Base-by-base conservation (phyloP, 2,113 vertebrate species). In the Polypterus bichir region DNA sequence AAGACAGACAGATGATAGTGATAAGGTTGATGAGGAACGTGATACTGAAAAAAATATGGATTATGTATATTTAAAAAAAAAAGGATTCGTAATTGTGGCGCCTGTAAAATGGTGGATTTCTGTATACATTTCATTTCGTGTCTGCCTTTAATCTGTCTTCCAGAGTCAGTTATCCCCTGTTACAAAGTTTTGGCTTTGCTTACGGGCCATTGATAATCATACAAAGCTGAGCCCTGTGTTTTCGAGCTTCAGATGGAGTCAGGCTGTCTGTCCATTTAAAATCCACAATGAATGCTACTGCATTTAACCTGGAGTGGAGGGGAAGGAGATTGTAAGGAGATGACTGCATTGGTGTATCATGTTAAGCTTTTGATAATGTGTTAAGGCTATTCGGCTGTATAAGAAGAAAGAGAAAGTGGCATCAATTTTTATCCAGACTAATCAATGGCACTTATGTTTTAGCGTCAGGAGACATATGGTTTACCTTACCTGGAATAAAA, bases 341-440 rank as follows among this genome's bases (percentile, higher is more conserved):
- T 83, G 82, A 79, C 73, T 77, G 60, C 75, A 81, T 84, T 82
- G 86, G 77, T 68, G 2, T 74, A 75, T 79, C 71, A 66, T 86
- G 88, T 90, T 74, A 82, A 83, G 78, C 84, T 88, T 69, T 80
- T 87, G 86, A 90, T 90, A 82, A 84, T 89, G 86, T 86, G 73
- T 83, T 76, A 76, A 76, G 81, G 78, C 74, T 75, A 73, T 75
- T 78, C 69, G 59, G 79, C 71, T 27, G 27, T 27, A 27, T 27
- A 27, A 27, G 77, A 86, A 80, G 76, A 81, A 79, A 78, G 83
- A 80, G 76, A 88, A 86, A 83, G 76, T 83, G 82, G 81, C 86
- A 86, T 87, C 81, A 78, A 79, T 79, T 88, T 86, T 82, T 86
- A 83, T 77, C 78, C 77, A 86, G 80, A 81, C 81, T 76, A 81